Base-by-base conservation (phyloP, 2,797 vertebrate species). In the Pantherophis alleghaniensis region DNA sequence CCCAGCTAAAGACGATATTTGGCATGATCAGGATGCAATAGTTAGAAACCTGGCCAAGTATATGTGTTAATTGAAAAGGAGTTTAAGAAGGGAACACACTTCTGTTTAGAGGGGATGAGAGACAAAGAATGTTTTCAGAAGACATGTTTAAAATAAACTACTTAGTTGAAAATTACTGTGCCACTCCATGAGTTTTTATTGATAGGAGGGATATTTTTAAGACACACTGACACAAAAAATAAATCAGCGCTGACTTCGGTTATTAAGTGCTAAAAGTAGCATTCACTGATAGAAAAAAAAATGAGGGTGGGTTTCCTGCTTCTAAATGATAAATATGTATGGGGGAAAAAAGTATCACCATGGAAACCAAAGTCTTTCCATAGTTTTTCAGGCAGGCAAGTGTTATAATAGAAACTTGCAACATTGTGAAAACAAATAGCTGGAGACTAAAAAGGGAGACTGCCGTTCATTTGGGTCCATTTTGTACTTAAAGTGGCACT, bases 231-330 rank as follows among this genome's bases (percentile, higher is more conserved):
- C 94, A 97, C 94, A 95, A 97, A 97, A 98, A 95, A 96, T 95
- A 98, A 97, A 97, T 97, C 96, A 96, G 94, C 86, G 96, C 97
- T 97, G 93, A 94, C 94, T 97, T 97, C 97, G 96, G 93, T 97
- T 96, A 97, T 96, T 95, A 97, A 97, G 95, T 94, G 56, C 93
- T 97, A 97, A 96, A 97, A 97, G 96, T 96, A 96, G 94, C 92
- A 94, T 96, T 95, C 95, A 96, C 93, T 92, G 92, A 96, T 95
- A 95, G 92, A 96, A 97, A 95, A 79, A 83, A 89, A 61, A 53
- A 10, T 87, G 56, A 93, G 90, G 92, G 90, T 94, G 94, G 94
- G 79, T 89, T 97, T 97, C 93, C 95, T 96, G 90, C 92, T 95
- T 97, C 96, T 96, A 96, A 93, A 91, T 96, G 94, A 97, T 96